phyloP scores from a whole-genome alignment of 2,113 vertebrate species.

The Gymnorhina tibicen region DNA sequence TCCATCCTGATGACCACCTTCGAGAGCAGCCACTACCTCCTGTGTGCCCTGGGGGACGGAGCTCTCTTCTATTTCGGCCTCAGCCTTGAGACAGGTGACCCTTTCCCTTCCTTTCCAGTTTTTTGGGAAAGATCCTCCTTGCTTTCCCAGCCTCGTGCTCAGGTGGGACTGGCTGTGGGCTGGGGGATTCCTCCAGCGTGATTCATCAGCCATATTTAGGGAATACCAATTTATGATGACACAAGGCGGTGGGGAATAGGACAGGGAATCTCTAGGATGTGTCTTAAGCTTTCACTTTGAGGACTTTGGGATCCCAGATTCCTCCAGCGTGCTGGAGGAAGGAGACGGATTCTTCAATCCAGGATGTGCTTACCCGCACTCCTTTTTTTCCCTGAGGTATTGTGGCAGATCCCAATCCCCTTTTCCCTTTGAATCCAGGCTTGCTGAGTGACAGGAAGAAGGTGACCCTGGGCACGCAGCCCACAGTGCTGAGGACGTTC shows the following conservation, averaged over 20 bases:
- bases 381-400: background rate
- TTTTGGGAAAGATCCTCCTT: background rate
- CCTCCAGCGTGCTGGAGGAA: no score
- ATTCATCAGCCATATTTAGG: no score
- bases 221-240: no score
- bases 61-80: slow-evolving; percentile 98
- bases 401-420: background rate
- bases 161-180: background rate
- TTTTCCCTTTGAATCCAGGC: slow-evolving; percentile 63
- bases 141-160: background rate
- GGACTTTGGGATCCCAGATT: no score
- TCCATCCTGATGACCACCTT: slow-evolving; percentile 99
- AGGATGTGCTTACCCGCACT: accelerated
- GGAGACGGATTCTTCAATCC: accelerated
- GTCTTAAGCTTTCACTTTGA: no score
- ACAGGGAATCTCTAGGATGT: no score
- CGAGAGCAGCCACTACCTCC: slow-evolving; percentile 94
- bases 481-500: slow-evolving; percentile 94
- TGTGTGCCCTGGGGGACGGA: slow-evolving; percentile 96
- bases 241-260: no score
- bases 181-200: background rate
- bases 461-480: slow-evolving; percentile 96
- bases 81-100: slow-evolving; percentile 86
- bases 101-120: background rate
- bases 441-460: slow-evolving; percentile 94